Evolutionary conservation across 2,888 invertebrate genomes (phyloP).

Genomic region (Coleophora deauratella): DNA sequence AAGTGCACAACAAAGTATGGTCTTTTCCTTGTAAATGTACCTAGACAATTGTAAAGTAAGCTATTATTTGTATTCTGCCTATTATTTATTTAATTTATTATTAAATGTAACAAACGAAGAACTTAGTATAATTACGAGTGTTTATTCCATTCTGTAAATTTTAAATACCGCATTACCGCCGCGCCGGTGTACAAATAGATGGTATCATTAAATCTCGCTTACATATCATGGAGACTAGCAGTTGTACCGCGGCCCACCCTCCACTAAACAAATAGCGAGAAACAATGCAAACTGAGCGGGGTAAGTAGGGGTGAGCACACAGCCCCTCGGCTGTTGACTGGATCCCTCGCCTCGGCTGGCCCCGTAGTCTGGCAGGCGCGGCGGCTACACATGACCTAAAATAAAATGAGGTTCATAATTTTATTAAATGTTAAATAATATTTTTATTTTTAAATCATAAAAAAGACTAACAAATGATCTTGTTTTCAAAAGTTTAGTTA

Average conservation of each 20-base stretch:
- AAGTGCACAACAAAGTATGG: too few relatives aligned
- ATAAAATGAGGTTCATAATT: slow-evolving; percentile 45
- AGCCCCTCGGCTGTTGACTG: slow-evolving; percentile 46
- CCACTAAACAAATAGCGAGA: slow-evolving; percentile 54
- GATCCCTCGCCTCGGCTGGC: slow-evolving; percentile 42
- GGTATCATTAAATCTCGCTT: slow-evolving; percentile 59
- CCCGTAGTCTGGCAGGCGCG: slow-evolving; percentile 46
- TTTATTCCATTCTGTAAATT: too few relatives aligned
- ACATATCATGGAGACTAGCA: slow-evolving; percentile 62
- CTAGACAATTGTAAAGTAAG: too few relatives aligned
- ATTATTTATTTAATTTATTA: too few relatives aligned
- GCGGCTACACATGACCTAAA: slow-evolving; percentile 42
- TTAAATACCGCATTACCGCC: too few relatives aligned
- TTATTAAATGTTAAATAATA: slow-evolving; percentile 9
- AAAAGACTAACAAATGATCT: too few relatives aligned
- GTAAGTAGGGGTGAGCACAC: slow-evolving; percentile 55
- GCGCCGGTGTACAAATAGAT: slow-evolving; percentile 25
- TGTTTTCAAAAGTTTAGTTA: too few relatives aligned
- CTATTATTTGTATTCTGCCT: too few relatives aligned
- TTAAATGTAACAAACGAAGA: too few relatives aligned
- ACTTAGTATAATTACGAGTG: too few relatives aligned
- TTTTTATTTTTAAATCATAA: slow-evolving; percentile 16
- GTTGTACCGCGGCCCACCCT: slow-evolving; percentile 51
- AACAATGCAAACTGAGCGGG: slow-evolving; percentile 64
- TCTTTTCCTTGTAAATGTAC: too few relatives aligned